These are phyloP conservation scores for Pasiphila rectangulata DNA, from an alignment of 2,888 invertebrate species.

Conservation along the genomic window DNA sequence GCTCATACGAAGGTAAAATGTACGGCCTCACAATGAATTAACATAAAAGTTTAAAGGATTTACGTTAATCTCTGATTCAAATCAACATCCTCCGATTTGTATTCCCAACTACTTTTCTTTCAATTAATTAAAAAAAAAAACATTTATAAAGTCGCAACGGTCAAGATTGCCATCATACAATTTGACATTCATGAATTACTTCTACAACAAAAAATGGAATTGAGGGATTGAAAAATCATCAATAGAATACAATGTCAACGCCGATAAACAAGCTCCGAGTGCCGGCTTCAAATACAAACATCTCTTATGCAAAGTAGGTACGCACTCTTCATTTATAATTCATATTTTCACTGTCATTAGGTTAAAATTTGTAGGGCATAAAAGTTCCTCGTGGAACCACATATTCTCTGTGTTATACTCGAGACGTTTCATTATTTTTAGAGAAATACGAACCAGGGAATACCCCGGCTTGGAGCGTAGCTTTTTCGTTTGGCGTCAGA, in stretches of 20 bases:
- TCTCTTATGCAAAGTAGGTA: constrained; percentile 24
- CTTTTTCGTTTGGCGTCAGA: constrained; percentile 17
- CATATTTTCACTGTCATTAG: constrained; percentile 35
- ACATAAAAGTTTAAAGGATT: too few relatives aligned
- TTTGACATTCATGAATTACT: too few relatives aligned
- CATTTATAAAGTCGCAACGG: too few relatives aligned
- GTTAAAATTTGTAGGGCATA: constrained; percentile 35
- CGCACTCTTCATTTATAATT: constrained; percentile 32
- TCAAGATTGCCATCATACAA: too few relatives aligned
- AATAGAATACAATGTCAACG: background rate
- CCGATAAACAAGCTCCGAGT: background rate
- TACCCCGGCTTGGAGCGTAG: constrained; percentile 6
- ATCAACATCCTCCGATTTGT: too few relatives aligned
- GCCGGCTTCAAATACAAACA: background rate
- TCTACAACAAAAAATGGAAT: too few relatives aligned
- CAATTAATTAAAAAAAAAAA: too few relatives aligned
- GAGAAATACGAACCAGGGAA: constrained; percentile 13
- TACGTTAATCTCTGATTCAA: too few relatives aligned
- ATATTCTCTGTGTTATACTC: constrained; percentile 21
- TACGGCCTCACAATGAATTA: too few relatives aligned
- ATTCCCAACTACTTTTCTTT: too few relatives aligned
- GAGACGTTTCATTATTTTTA: constrained; percentile 29
- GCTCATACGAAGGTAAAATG: too few relatives aligned
- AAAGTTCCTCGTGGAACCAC: constrained; percentile 29
- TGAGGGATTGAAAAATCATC: too few relatives aligned